phyloP scores from a whole-genome alignment of 2,113 vertebrate species.

The Rostratula benghalensis region DNA sequence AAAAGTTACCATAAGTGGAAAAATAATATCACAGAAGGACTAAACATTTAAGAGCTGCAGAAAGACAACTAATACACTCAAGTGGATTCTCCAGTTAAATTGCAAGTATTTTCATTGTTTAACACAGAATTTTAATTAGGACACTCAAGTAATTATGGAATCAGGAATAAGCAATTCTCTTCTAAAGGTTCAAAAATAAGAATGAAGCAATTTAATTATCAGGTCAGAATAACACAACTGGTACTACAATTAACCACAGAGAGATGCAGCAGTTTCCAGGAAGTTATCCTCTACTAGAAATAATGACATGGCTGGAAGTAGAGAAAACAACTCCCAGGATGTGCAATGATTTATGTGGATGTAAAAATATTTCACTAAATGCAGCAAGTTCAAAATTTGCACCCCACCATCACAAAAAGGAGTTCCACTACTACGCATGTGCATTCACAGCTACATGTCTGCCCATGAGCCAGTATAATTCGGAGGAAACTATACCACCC shows the following conservation, averaged over 20 bases:
- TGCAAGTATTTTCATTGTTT: neutral
- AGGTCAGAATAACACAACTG: neutral
- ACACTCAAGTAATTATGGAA: neutral
- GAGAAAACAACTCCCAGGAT: neutral
- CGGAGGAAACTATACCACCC: neutral
- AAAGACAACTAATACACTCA: neutral
- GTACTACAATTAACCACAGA: neutral
- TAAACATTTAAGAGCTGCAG: neutral
- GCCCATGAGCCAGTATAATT: neutral
- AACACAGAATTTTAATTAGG: neutral
- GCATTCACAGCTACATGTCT: neutral
- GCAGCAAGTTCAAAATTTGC: neutral
- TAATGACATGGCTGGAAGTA: neutral
- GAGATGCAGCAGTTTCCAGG: neutral
- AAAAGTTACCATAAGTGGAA: neutral
- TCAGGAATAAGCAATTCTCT: neutral
- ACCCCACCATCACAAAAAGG: neutral
- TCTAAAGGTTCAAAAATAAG: neutral
- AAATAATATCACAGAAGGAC: neutral
- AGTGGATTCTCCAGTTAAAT: neutral
- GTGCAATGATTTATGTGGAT: neutral
- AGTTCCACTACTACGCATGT: neutral
- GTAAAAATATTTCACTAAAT: neutral
- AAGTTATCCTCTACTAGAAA: neutral
- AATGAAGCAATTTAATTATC: neutral